Conservation (phyloP, 2,113 vertebrate species). For the Amphiprion percula region DNA sequence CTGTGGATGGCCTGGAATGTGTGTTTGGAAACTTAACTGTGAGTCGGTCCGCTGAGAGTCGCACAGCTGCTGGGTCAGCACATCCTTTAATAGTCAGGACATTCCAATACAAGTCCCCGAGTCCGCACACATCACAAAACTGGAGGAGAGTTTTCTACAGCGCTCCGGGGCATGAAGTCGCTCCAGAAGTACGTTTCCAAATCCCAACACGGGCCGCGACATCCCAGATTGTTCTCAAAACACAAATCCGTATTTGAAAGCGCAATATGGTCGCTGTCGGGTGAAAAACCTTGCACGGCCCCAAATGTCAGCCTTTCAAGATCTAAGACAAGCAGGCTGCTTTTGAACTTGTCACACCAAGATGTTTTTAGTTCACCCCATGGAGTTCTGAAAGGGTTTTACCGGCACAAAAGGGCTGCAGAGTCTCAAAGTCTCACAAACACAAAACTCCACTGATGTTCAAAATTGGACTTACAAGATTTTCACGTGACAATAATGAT, state of each 20-base stretch:
- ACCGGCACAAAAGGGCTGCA: neutral
- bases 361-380: neutral
- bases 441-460: constrained; percentile 32
- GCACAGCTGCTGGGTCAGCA: constrained; percentile 76
- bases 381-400: constrained; percentile 21
- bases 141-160: constrained; percentile 28
- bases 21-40: constrained; percentile 54
- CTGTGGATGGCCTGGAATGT: constrained; percentile 17
- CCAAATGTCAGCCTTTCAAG: constrained; percentile 37
- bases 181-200: constrained; percentile 24
- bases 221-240: constrained; percentile 39
- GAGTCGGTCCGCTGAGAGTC: constrained; percentile 61
- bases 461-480: constrained; percentile 12
- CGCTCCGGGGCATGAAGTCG: constrained; percentile 10
- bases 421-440: constrained; percentile 1
- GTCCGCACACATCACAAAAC: constrained; percentile 36
- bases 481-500: constrained; percentile 32
- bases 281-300: constrained; percentile 40
- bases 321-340: constrained; percentile 16
- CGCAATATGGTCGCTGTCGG: neutral
- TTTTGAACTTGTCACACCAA: constrained; percentile 29
- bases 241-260: constrained; percentile 26
- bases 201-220: constrained; percentile 48
- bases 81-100: constrained; percentile 71
- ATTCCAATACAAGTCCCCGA: constrained; percentile 28